These are phyloP conservation scores for Melinaea marsaeus DNA, from an alignment of 2,888 invertebrate genomes.

Conservation along the genomic window DNA sequence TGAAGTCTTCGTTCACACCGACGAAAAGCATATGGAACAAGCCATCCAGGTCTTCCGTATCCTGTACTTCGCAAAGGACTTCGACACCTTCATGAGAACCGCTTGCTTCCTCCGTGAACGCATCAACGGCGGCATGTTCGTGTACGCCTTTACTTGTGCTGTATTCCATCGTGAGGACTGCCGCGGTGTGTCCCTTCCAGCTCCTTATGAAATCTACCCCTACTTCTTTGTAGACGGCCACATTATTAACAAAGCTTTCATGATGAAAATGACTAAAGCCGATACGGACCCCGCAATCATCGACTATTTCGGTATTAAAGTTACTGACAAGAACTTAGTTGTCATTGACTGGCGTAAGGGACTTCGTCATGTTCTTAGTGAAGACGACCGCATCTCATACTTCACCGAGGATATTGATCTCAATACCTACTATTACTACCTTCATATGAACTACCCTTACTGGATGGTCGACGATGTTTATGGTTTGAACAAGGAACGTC, in stretches of 20 bases:
- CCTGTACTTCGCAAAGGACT: conserved; percentile 83
- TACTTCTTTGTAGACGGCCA: conserved; percentile 85
- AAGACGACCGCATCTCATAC: conserved; percentile 81
- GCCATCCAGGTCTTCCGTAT: conserved; percentile 80
- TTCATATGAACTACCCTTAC: conserved; percentile 82
- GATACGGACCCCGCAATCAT: conserved; percentile 72
- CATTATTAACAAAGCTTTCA: conserved; percentile 82
- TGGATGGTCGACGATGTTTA: conserved; percentile 80
- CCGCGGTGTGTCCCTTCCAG: conserved; percentile 81
- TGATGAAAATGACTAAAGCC: conserved; percentile 80
- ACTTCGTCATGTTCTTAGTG: conserved; percentile 74
- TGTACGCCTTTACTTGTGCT: conserved; percentile 82
- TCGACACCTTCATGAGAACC: conserved; percentile 81
- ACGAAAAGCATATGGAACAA: conserved; percentile 79
- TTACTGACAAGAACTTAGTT: conserved; percentile 76
- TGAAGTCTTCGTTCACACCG: conserved; percentile 79
- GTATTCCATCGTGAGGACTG: conserved; percentile 83
- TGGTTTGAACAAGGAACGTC: conserved; percentile 66
- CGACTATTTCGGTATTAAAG: conserved; percentile 70
- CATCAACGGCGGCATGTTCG: conserved; percentile 85
- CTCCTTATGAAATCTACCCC: conserved; percentile 87
- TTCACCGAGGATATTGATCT: conserved; percentile 88
- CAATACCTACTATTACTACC: conserved; percentile 83
- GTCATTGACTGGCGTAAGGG: conserved; percentile 84
- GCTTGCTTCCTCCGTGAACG: conserved; percentile 83